Conservation (phyloP, 2,888 invertebrate species). For the Gisinianus flammeolus region DNA sequence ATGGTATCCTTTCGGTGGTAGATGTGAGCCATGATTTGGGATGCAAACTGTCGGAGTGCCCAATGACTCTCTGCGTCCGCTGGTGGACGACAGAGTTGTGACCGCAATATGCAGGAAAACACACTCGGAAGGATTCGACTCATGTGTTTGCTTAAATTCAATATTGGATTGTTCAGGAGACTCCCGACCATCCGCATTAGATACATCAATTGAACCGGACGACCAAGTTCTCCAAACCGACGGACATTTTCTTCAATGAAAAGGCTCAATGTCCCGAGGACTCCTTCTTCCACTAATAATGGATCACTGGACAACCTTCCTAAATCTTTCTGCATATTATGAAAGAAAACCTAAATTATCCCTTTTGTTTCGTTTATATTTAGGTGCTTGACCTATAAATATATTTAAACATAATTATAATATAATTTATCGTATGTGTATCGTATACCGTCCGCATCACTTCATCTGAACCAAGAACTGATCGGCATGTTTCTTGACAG, state of each 20-base stretch:
- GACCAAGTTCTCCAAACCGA: constrained; percentile 97
- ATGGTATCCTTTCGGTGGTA: constrained; percentile 97
- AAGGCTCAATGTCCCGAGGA: too few relatives aligned
- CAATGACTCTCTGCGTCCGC: constrained; percentile 98
- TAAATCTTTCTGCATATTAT: too few relatives aligned
- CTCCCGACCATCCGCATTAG: constrained; percentile 99
- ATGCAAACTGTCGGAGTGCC: constrained; percentile 96
- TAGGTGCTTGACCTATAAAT: too few relatives aligned
- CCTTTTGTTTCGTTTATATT: too few relatives aligned
- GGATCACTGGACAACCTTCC: too few relatives aligned
- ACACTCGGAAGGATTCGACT: constrained; percentile 97
- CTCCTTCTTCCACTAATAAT: too few relatives aligned
- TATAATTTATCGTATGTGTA: too few relatives aligned
- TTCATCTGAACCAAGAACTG: too few relatives aligned
- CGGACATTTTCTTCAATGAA: constrained; percentile 97
- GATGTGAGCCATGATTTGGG: constrained; percentile 89
- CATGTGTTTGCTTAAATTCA: constrained; percentile 97
- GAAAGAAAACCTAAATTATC: too few relatives aligned
- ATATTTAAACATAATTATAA: too few relatives aligned
- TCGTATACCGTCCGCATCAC: too few relatives aligned
- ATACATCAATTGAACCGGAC: constrained; percentile 94
- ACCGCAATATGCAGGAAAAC: constrained; percentile 94
- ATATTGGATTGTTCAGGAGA: constrained; percentile 89
- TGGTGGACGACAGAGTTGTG: constrained; percentile 90
- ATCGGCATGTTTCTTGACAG: too few relatives aligned